phyloP scores from a whole-genome alignment of 2,888 invertebrate species.

The Adineta ricciae region DNA sequence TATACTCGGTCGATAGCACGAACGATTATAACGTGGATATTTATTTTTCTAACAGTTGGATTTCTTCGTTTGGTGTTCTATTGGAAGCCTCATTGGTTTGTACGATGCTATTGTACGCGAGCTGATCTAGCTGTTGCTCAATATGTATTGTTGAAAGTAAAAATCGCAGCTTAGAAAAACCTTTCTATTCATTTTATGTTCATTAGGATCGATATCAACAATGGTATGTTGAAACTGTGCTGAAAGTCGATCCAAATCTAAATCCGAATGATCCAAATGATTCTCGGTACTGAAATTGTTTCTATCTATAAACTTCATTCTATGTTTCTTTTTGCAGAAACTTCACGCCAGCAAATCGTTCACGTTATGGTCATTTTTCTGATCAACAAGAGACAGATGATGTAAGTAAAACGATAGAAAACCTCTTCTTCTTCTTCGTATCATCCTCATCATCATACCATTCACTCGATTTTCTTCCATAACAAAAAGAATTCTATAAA shows the following conservation, averaged over 20 bases:
- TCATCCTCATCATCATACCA: too few species aligned
- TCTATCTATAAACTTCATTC: not conserved
- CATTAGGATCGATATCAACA: slow-evolving; percentile 42
- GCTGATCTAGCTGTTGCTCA: slow-evolving; percentile 67
- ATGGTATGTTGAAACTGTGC: slow-evolving; percentile 32
- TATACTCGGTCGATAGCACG: slow-evolving; percentile 53
- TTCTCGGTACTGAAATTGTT: too few species aligned
- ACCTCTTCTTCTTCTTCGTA: too few species aligned
- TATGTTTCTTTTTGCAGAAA: not conserved
- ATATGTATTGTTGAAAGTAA: slow-evolving; percentile 59
- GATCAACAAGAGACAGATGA: not conserved
- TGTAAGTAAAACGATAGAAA: not conserved
- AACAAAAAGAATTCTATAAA: not conserved
- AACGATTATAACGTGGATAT: slow-evolving; percentile 53
- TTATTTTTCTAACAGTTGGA: slow-evolving; percentile 63
- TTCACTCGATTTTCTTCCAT: not conserved
- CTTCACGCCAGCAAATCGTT: not conserved
- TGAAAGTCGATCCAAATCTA: not conserved
- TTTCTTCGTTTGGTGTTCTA: slow-evolving; percentile 72
- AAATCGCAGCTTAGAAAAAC: too few species aligned
- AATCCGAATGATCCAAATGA: not conserved
- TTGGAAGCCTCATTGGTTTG: slow-evolving; percentile 73
- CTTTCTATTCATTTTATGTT: too few species aligned
- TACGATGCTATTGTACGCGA: slow-evolving; percentile 63
- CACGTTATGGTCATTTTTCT: not conserved